Evolutionary conservation across 2,797 vertebrate genomes (phyloP).

Genomic region (Pantherophis vulpinus): DNA sequence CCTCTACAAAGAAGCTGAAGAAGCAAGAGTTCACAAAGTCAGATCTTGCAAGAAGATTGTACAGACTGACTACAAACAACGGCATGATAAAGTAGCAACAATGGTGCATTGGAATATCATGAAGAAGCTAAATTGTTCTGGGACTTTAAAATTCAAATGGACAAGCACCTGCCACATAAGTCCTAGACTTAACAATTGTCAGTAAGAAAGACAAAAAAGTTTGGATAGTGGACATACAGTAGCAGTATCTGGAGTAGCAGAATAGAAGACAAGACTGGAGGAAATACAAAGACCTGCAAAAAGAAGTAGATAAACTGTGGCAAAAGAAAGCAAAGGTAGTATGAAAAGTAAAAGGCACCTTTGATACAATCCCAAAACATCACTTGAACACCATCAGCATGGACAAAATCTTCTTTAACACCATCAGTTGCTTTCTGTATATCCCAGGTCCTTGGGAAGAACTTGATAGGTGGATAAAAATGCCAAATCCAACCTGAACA

Average conservation of each 20-base stretch:
- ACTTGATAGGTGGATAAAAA: no score
- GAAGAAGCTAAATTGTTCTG: not conserved
- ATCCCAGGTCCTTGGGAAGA: no score
- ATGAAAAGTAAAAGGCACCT: not conserved
- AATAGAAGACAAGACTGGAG: not conserved
- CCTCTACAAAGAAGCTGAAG: not conserved
- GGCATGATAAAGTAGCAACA: not conserved
- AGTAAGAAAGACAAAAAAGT: not conserved
- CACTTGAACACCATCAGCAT: no score
- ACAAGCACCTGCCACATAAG: not conserved
- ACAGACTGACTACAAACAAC: not conserved
- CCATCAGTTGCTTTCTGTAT: no score
- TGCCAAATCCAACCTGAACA: not conserved
- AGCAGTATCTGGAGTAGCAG: not conserved
- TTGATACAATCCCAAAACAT: no score
- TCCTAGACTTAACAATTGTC: not conserved
- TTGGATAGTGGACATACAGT: not conserved
- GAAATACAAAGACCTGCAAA: not conserved
- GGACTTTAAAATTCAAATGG: not conserved
- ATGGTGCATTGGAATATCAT: not conserved
- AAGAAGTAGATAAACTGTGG: not conserved
- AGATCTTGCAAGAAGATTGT: not conserved
- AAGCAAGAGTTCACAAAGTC: not conserved
- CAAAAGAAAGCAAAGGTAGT: not conserved
- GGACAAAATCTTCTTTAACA: no score